Base-by-base conservation (phyloP, 2,888 invertebrate genomes). In the Lysandra bellargus region DNA sequence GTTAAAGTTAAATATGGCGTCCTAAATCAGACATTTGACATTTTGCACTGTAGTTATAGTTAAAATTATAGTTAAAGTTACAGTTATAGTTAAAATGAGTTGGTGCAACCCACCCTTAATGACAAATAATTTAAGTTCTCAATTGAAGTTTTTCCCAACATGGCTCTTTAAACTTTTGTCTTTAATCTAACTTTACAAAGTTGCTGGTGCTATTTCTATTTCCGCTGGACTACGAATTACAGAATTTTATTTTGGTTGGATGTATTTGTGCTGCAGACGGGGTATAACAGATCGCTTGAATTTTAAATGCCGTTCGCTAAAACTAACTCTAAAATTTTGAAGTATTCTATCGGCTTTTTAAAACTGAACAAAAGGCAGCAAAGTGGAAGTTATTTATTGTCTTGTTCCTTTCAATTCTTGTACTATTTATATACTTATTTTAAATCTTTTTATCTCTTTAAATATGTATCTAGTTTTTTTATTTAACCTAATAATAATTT, bases 221-320 rank as follows among this genome's bases (percentile, higher is more conserved):
- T 33, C 69, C 69, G 69, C 12, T 5, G 12, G 69, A 17, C 12
- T 69, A 69, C 30, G 64, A 69, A 37, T 69, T 69, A 69, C 69
- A 69, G 69, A 23, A 69, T 37, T 69, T 69, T 69, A 69, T 69
- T 64, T 69, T 37, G 33, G 69, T 69, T 14, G 33, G 69, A 37
- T 69, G 14, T 69, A 69, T 69, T 33, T 69, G 69, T 33, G 69
- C 17, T 69, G 69, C 69, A 69, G 69, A 69, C 69, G 33, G 33
- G 33, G 33, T 64, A 64, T 64, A 30, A 69, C 69, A 69, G 69
- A 69, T 69, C 69, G 33, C 69, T 69, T 69, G 69, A 69, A 69
- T 69, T 69, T 69, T 69, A 69, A 69, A 69, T 69, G 69, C 69
- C 33, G 17, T 33, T 69, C 30, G 69, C 69, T 69, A 69, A 69